Evolutionary conservation across 1,140 invertebrate genomes (phyloP), one percentile per base, ranked within the genome.

Genomic region (Apis laboriosa): DNA sequence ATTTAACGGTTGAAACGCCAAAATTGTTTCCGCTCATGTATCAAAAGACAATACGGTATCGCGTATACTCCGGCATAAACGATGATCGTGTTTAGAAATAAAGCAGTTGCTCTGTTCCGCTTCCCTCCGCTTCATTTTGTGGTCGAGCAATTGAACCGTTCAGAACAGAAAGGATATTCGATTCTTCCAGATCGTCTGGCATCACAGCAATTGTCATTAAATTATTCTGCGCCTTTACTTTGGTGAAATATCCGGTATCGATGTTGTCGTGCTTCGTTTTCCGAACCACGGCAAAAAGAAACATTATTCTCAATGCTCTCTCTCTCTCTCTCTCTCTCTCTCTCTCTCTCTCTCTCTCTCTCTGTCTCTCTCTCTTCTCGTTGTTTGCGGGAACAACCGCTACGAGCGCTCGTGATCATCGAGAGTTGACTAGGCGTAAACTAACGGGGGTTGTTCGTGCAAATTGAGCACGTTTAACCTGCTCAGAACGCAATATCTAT

Each of bases 391-490:
- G 81, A 71, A 66, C 51, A 77, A 78, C 76, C 67, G 13, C 68
- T 80, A 74, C 70, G 70, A 55, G 82, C 76, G 66, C 55, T 56
- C 77, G 53, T 71, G 82, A 80, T 80, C 77, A 73, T 84, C 77
- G 77, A 55, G 77, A 64, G 77, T 84, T 74, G 75, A 79, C 75
- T 79, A 67, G 63, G 77, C 77, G 82, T 84, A 80, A 84, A 84
- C 77, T 67, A 55, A 78, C 70, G 60, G 53, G 67, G 82, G 76
- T 74, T 71, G 81, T 71, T 80, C 77, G 66, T 53, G 82, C 77
- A 84, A 80, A 84, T 84, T 80, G 77, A 84, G 77, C 82, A 73
- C 70, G 76, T 80, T 80, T 63, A 55, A 79, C 77, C 49, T 79
- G 82, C 77, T 83, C 76, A 83, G 68, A 83, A 72, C 68, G 80